Evolutionary conservation across 2,113 vertebrate genomes (phyloP).

Genomic region (Zapornia atra): DNA sequence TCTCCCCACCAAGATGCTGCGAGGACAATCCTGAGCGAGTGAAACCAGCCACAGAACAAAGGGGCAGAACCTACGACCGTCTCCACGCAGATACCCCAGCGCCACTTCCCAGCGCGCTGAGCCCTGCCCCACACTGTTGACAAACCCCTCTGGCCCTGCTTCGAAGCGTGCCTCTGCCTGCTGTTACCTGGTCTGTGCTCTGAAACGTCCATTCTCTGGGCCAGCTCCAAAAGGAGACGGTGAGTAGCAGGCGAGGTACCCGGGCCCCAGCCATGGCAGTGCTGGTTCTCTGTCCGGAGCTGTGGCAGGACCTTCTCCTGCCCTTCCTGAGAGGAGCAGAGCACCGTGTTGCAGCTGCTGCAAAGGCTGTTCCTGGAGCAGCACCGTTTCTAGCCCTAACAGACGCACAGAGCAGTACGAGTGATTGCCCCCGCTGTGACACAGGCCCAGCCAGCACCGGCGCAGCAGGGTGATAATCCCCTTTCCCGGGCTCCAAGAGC

Average conservation of each 20-base stretch:
- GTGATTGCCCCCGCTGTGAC: background rate
- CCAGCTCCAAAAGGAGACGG: background rate
- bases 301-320: background rate
- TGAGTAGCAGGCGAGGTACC: background rate
- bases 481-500: background rate
- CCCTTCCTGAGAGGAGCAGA: background rate
- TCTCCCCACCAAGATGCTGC: rapidly evolving
- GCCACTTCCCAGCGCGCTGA: background rate
- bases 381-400: background rate
- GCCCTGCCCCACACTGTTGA: too few relatives aligned
- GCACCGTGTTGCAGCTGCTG: background rate
- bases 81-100: background rate
- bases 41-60: background rate
- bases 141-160: background rate
- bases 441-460: background rate
- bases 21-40: background rate
- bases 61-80: background rate
- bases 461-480: background rate
- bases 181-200: background rate
- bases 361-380: background rate
- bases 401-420: rapidly evolving
- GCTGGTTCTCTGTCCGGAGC: rapidly evolving
- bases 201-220: background rate
- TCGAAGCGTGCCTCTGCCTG: background rate
- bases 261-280: background rate